Percentiles rank a stretch among this genome's conserved stretches.
Conservation (phyloP, 2,888 invertebrate species). For the Nowickia ferox region DNA sequence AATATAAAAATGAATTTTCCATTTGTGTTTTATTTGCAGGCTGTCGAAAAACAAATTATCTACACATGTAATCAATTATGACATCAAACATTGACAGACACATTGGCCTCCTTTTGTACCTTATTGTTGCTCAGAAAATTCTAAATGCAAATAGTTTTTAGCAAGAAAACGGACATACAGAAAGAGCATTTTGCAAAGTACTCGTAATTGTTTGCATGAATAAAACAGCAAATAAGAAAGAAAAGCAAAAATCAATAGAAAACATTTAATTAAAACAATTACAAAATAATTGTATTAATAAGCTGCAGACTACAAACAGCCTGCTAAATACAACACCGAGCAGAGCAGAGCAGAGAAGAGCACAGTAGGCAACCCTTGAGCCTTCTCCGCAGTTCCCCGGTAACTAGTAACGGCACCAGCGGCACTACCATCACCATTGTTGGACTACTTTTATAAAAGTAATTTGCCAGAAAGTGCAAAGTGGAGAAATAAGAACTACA, state of each 20-base stretch:
- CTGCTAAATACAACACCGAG: not conserved
- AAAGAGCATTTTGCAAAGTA: constrained; percentile 1
- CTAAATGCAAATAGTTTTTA: constrained; percentile 18
- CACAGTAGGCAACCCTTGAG: not conserved
- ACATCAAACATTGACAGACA: constrained; percentile 50
- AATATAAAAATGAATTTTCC: constrained; percentile 21
- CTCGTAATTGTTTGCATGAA: not conserved
- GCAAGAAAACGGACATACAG: not conserved
- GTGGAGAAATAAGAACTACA: not conserved
- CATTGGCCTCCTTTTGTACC: constrained; percentile 35
- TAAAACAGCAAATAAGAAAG: constrained; percentile 2
- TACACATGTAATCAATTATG: constrained; percentile 62
- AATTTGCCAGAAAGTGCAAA: not conserved
- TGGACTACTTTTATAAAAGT: not conserved
- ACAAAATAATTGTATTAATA: constrained; percentile 31
- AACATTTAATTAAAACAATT: constrained; percentile 49
- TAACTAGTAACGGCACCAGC: not conserved
- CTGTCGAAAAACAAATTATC: constrained; percentile 50
- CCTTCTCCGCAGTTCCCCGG: not conserved
- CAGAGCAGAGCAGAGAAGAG: too few species aligned
- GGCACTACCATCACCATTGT: not conserved
- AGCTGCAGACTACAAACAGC: constrained; percentile 11
- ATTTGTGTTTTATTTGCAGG: constrained; percentile 49
- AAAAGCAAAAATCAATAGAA: constrained; percentile 36
- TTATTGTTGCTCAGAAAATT: constrained; percentile 16